A percentile compares a stretch with the other conserved stretches of the same genome.
phyloP scores from a whole-genome alignment of 2,797 vertebrate genomes.

The Rhynchonycteris naso region DNA sequence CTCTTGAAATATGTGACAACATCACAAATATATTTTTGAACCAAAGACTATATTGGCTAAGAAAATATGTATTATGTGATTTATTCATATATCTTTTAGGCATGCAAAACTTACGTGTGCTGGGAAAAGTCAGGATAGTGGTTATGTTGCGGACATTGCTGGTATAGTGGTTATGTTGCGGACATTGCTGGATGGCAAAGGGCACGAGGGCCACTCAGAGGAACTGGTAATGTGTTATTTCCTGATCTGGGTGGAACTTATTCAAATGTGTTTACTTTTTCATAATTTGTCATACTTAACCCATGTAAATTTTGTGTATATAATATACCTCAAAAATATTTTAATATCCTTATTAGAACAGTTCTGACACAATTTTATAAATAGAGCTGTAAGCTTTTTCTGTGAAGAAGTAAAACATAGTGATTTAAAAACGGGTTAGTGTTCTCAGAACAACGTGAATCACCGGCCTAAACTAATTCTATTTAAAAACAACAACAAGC shows the following conservation, averaged over 20 bases:
- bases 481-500: neutral
- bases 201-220: too few relatives aligned
- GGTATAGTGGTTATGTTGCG: too few relatives aligned
- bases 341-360: neutral
- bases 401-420: neutral
- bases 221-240: neutral
- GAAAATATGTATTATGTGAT: neutral
- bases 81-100: neutral
- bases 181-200: too few relatives aligned
- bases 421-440: neutral
- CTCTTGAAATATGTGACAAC: neutral
- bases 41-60: neutral
- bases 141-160: too few relatives aligned
- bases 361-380: neutral
- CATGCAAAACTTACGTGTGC: neutral
- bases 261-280: neutral
- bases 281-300: neutral
- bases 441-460: too few relatives aligned
- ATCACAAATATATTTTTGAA: neutral
- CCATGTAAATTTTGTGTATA: neutral
- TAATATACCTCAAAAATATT: neutral
- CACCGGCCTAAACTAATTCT: neutral
- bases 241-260: neutral
- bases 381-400: neutral
- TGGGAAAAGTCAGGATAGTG: neutral